Conservation (phyloP, 1,140 invertebrate genomes). For the Drosophila nikananu region DNA sequence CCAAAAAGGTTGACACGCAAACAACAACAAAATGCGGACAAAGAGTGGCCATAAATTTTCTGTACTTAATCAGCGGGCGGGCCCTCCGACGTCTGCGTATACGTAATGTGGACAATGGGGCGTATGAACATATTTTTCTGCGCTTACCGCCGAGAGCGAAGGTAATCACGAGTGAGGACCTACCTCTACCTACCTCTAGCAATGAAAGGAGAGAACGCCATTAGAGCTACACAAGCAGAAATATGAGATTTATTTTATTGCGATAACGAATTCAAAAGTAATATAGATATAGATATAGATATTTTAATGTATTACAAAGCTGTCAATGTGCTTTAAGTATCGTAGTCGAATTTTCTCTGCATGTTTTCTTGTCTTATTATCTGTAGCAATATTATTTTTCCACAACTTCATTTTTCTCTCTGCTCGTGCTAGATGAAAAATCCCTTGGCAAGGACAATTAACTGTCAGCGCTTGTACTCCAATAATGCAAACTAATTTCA, state of each 20-base stretch:
- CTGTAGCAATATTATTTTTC: not conserved
- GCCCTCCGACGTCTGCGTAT: conserved; percentile 37
- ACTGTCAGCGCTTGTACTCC: conserved; percentile 31
- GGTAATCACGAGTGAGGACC: conserved; percentile 25
- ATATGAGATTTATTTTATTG: not conserved
- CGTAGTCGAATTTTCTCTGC: not conserved
- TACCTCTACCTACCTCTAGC: not conserved
- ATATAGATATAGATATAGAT: not conserved
- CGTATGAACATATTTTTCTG: conserved; percentile 49
- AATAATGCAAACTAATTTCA: conserved; percentile 63
- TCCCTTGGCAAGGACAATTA: conserved; percentile 35
- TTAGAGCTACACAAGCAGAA: not conserved
- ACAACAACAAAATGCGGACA: conserved; percentile 19
- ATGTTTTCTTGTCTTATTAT: not conserved
- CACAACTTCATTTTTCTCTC: not conserved
- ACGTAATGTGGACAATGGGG: conserved; percentile 60
- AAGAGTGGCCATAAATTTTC: conserved; percentile 67
- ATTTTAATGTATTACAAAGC: not conserved
- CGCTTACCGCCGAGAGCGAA: conserved; percentile 11
- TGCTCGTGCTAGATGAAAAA: not conserved
- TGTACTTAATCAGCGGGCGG: conserved; percentile 55
- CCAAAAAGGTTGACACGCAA: conserved; percentile 55
- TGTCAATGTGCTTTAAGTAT: not conserved
- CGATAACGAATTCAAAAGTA: not conserved
- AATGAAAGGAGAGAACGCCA: not conserved